These are phyloP conservation scores for Nanger granti DNA, from an alignment of 2,113 vertebrate species.

Conservation along the genomic window DNA sequence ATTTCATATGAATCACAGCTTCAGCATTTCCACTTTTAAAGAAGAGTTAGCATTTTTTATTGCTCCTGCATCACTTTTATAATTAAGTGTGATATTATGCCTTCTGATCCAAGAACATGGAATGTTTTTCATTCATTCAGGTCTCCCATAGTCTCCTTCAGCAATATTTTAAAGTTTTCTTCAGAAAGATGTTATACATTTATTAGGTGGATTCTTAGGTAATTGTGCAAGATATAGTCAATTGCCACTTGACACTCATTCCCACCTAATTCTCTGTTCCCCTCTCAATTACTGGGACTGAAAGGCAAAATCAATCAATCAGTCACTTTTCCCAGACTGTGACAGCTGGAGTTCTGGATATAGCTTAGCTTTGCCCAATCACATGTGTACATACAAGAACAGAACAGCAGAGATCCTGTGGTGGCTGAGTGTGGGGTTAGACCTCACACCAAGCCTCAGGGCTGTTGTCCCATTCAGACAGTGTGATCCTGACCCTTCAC, in stretches of 20 bases:
- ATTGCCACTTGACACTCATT: neutral
- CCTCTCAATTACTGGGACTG: neutral
- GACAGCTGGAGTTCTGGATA: neutral
- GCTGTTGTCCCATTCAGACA: neutral
- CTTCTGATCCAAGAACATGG: neutral
- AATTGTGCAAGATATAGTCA: neutral
- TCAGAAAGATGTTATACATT: neutral
- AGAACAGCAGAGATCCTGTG: neutral
- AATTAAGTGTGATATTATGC: neutral
- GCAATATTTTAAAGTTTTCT: neutral
- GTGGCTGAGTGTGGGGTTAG: neutral
- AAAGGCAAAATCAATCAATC: neutral
- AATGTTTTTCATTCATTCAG: neutral
- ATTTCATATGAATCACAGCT: neutral
- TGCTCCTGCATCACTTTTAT: neutral
- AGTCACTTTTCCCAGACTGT: neutral
- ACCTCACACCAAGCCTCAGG: neutral
- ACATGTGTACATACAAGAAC: neutral
- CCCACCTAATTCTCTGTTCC: neutral
- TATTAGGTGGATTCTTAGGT: neutral
- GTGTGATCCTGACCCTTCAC: neutral
- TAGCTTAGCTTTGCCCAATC: neutral
- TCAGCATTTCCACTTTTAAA: neutral
- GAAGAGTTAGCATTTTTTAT: neutral
- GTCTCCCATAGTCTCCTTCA: neutral